A percentile compares a stretch with the other conserved stretches of the same genome.
Evolutionary conservation across 2,888 invertebrate genomes (phyloP).

Genomic region (Drosophila kambysellisi): DNA sequence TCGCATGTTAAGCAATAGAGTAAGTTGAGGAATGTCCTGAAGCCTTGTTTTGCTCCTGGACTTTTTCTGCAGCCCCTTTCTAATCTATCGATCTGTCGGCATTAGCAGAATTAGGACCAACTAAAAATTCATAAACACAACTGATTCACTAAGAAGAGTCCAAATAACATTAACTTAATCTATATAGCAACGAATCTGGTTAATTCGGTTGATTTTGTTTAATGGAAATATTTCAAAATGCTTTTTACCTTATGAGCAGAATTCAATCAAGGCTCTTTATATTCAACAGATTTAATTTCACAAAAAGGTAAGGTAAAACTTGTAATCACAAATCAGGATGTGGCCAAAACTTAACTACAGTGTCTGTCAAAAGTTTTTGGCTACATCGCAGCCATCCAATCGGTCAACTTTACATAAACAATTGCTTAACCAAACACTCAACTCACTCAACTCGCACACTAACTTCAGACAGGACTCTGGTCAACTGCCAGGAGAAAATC

Average conservation of each 20-base stretch:
- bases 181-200: background rate
- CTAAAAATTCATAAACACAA: background rate
- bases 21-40: no score
- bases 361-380: conserved; percentile 59
- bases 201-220: background rate
- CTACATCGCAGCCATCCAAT: conserved; percentile 24
- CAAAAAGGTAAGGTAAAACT: conserved; percentile 19
- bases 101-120: background rate
- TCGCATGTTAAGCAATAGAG: no score
- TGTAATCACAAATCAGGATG: conserved; percentile 35
- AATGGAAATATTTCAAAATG: background rate
- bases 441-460: conserved; percentile 26
- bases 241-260: background rate
- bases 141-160: background rate
- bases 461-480: conserved; percentile 44
- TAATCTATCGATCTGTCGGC: background rate
- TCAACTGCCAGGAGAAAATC: conserved; percentile 32
- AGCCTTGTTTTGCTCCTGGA: no score
- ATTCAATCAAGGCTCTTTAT: background rate
- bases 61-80: no score
- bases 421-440: conserved; percentile 74
- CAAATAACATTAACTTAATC: background rate
- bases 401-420: conserved; percentile 70
- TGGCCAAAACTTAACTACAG: conserved; percentile 40
- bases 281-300: conserved; percentile 2